phyloP scores from a whole-genome alignment of 2,797 vertebrate genomes.

The Lepidocolaptes lacrymiger region DNA sequence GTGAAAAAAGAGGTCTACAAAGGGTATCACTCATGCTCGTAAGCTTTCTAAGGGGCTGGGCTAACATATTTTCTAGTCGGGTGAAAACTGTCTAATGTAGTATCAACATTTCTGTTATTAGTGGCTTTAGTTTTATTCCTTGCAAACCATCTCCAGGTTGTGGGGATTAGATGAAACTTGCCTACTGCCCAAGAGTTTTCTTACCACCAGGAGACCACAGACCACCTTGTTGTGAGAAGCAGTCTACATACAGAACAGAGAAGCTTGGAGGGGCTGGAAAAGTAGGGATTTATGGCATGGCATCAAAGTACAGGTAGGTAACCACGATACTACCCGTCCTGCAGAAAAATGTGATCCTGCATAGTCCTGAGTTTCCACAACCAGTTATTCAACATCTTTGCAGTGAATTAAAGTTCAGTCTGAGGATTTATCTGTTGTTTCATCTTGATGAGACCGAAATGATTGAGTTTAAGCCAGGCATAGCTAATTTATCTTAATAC shows the following conservation, averaged over 20 bases:
- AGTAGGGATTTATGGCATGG: not conserved
- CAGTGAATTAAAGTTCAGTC: constrained; percentile 4
- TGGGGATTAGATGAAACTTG: not conserved
- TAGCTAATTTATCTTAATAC: constrained; percentile 1
- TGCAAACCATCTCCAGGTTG: not conserved
- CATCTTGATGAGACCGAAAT: constrained; percentile 5
- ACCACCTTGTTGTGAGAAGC: not conserved
- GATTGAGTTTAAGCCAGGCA: not conserved
- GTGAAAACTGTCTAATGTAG: not conserved
- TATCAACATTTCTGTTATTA: not conserved
- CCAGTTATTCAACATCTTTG: constrained; percentile 3
- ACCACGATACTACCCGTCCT: not conserved
- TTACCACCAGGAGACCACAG: not conserved
- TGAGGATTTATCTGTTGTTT: not conserved
- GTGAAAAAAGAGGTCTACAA: not conserved
- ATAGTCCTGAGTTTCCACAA: not conserved
- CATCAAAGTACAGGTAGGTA: not conserved
- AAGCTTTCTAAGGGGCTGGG: not conserved
- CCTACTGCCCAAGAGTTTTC: not conserved
- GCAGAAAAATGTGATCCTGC: constrained; percentile 1
- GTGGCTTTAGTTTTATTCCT: not conserved
- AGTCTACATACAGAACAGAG: not conserved
- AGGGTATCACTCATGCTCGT: not conserved
- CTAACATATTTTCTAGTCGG: not conserved
- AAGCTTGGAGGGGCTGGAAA: not conserved